phyloP scores from a whole-genome alignment of 2,888 invertebrate species.

The Parnassius smintheus region DNA sequence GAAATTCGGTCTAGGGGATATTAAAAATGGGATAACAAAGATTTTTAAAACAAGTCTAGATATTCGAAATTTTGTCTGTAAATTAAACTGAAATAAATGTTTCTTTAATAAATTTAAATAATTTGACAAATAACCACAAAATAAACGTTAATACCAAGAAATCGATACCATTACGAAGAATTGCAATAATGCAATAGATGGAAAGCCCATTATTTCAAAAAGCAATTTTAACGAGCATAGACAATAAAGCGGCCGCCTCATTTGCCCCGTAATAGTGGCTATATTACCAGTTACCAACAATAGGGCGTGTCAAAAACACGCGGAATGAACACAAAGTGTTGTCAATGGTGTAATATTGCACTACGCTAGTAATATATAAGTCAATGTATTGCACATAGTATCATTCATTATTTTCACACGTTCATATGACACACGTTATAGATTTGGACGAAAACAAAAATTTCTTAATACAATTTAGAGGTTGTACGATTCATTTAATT shows the following conservation, averaged over 20 bases:
- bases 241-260: constrained; percentile 12
- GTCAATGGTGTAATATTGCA: constrained; percentile 15
- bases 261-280: constrained; percentile 4
- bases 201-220: constrained; percentile 10
- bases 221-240: constrained; percentile 11
- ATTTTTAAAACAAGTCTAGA: too few relatives aligned
- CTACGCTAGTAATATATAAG: too few relatives aligned
- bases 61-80: too few relatives aligned
- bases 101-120: too few relatives aligned
- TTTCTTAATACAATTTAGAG: too few relatives aligned
- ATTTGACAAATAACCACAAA: too few relatives aligned
- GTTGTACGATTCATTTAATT: too few relatives aligned
- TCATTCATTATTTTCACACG: not conserved
- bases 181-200: constrained; percentile 4
- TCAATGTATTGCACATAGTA: not conserved
- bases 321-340: constrained; percentile 8
- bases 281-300: constrained; percentile 1
- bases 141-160: too few relatives aligned
- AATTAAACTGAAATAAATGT: too few relatives aligned
- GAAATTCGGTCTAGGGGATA: too few relatives aligned
- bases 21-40: too few relatives aligned
- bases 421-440: not conserved
- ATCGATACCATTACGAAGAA: constrained; percentile 1
- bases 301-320: not conserved
- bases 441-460: not conserved